Percentiles rank a stretch among this genome's conserved stretches.
Conservation (phyloP, 2,888 invertebrate species). For the Volucella zonaria region DNA sequence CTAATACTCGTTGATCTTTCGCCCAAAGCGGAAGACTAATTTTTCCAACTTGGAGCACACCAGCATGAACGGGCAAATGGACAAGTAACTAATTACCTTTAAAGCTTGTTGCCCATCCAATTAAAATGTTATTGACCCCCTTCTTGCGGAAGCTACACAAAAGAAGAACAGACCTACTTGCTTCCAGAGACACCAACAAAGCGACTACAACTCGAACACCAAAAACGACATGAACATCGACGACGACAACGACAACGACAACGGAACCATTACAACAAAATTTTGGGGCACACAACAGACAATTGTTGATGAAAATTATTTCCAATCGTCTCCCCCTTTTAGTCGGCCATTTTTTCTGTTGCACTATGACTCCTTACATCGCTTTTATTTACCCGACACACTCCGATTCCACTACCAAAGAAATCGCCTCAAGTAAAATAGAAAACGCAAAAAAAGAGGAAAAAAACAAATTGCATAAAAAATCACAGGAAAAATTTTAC, state of each 20-base stretch:
- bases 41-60: slow-evolving; percentile 17
- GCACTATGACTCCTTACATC: slow-evolving; percentile 23
- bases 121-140: slow-evolving; percentile 68
- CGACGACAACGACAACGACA: background rate
- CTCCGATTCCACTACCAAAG: background rate
- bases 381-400: slow-evolving; percentile 50
- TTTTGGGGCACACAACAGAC: background rate
- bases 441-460: slow-evolving; percentile 2
- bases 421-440: slow-evolving; percentile 22
- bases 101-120: slow-evolving; percentile 53
- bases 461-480: slow-evolving; percentile 45
- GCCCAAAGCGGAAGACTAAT: slow-evolving; percentile 6
- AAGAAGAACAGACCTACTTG: slow-evolving; percentile 36
- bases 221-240: slow-evolving; percentile 16
- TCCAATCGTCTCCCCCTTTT: background rate
- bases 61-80: background rate
- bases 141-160: slow-evolving; percentile 32
- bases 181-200: background rate
- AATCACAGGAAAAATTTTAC: slow-evolving; percentile 45
- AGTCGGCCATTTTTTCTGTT: slow-evolving; percentile 67
- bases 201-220: slow-evolving; percentile 15
- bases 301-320: no score
- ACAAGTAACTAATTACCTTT: slow-evolving; percentile 50
- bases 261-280: slow-evolving; percentile 4
- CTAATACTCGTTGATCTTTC: slow-evolving; percentile 2